Percentiles rank a stretch among this genome's conserved stretches.
Conservation (phyloP, 2,797 vertebrate species). For the Ciconia nigra region DNA sequence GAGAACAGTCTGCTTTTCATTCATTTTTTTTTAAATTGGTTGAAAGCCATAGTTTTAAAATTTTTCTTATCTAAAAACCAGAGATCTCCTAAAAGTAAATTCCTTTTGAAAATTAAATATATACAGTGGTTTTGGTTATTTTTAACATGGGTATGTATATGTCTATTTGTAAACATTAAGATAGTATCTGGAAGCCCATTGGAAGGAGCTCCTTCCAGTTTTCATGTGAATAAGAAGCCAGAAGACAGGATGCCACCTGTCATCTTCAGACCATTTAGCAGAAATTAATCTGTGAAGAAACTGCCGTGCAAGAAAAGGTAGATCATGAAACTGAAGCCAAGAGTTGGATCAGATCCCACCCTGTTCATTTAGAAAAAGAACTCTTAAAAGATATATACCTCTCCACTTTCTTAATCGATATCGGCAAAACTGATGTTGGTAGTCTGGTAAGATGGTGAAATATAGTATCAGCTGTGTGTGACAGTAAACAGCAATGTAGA, state of each 20-base stretch:
- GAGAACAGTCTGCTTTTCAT: accelerated
- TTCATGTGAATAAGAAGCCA: background rate
- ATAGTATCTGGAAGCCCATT: background rate
- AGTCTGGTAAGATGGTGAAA: background rate
- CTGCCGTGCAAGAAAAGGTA: background rate
- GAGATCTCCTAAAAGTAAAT: background rate
- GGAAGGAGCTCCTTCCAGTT: background rate
- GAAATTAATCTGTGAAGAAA: background rate
- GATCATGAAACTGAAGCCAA: background rate
- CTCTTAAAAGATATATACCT: background rate
- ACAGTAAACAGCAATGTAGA: background rate
- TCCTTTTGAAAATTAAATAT: background rate
- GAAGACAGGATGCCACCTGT: background rate
- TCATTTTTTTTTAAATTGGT: background rate
- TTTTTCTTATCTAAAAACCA: background rate
- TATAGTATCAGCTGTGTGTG: background rate
- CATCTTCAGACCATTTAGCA: background rate
- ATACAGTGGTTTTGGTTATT: background rate
- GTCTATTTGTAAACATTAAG: background rate
- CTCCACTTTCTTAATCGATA: background rate
- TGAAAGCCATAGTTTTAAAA: background rate
- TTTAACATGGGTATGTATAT: background rate
- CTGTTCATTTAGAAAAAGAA: background rate
- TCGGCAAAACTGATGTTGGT: background rate
- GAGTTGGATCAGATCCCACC: background rate